Conservation (phyloP, 2,113 vertebrate species). For the Pseudorectes ferrugineus region DNA sequence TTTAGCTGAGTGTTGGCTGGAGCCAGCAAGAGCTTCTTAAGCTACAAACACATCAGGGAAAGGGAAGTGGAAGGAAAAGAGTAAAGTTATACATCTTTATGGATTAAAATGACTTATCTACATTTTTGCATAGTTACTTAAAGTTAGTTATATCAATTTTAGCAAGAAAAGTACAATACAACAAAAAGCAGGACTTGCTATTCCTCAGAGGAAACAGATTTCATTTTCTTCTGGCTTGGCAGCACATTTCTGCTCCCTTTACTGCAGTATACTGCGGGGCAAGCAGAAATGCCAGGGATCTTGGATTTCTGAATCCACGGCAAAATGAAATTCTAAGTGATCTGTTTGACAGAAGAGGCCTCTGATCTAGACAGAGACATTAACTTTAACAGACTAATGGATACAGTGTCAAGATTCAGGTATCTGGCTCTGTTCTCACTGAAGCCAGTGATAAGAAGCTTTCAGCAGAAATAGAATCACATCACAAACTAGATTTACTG, state of each 20-base stretch:
- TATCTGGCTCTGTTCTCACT: neutral
- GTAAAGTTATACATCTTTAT: slow-evolving; percentile 39
- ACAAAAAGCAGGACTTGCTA: neutral
- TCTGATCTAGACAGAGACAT: neutral
- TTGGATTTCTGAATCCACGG: neutral
- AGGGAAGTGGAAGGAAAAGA: slow-evolving; percentile 4
- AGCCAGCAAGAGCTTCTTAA: slow-evolving; percentile 99
- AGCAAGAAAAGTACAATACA: slow-evolving; percentile 9
- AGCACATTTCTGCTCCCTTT: neutral
- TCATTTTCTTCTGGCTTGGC: neutral
- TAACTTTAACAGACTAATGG: neutral
- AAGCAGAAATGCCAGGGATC: neutral
- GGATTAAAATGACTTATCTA: neutral
- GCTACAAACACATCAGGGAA: slow-evolving; percentile 76
- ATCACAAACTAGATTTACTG: neutral
- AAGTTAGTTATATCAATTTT: neutral
- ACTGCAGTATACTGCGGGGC: neutral
- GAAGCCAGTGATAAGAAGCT: neutral
- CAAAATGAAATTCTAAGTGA: neutral
- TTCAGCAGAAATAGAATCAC: slow-evolving; percentile 14
- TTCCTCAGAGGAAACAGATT: neutral
- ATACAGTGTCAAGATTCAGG: neutral
- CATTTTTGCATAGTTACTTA: slow-evolving; percentile 31
- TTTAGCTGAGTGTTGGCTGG: slow-evolving; percentile 98
- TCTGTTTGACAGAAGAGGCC: neutral